phyloP scores from a whole-genome alignment of 2,797 vertebrate genomes.

The Cynodonichthys magdalenae region DNA sequence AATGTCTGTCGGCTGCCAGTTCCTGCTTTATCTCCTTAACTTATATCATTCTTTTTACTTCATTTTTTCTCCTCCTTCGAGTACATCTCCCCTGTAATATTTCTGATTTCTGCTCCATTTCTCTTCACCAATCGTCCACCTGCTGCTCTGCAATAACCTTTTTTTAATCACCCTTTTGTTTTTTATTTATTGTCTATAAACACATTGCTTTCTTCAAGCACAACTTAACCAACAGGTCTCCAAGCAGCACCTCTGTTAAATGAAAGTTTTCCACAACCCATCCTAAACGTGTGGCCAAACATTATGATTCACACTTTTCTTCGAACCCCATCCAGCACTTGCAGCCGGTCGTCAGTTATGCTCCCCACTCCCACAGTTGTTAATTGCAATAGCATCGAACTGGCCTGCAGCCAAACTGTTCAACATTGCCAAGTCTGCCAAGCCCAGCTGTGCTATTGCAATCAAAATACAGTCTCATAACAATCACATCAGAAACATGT shows the following conservation, averaged over 20 bases:
- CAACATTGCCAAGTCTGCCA: constrained; percentile 53
- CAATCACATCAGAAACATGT: constrained; percentile 47
- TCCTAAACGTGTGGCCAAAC: constrained; percentile 42
- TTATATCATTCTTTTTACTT: not conserved
- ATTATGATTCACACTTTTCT: constrained; percentile 39
- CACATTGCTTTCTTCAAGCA: constrained; percentile 11
- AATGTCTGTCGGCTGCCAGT: too few species aligned
- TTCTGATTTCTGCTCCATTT: constrained; percentile 13
- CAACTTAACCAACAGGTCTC: constrained; percentile 20
- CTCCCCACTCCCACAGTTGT: constrained; percentile 47
- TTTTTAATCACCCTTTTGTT: constrained; percentile 18
- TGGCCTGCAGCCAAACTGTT: constrained; percentile 58
- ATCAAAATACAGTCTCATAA: constrained; percentile 63
- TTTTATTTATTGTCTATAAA: constrained; percentile 4
- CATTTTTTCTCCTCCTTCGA: constrained; percentile 4
- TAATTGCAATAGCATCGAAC: constrained; percentile 68
- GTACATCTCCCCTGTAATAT: constrained; percentile 11
- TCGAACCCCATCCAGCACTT: constrained; percentile 33
- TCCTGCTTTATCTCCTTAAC: not conserved
- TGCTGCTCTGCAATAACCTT: constrained; percentile 18
- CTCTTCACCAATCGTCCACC: constrained; percentile 25
- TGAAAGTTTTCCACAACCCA: constrained; percentile 27
- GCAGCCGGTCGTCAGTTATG: constrained; percentile 38
- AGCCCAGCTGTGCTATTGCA: constrained; percentile 60
- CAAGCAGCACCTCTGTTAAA: constrained; percentile 10